Evolutionary conservation across 92 coral and sea anemone species (phyloP).

Genomic region (Plumapathes pennacea): DNA sequence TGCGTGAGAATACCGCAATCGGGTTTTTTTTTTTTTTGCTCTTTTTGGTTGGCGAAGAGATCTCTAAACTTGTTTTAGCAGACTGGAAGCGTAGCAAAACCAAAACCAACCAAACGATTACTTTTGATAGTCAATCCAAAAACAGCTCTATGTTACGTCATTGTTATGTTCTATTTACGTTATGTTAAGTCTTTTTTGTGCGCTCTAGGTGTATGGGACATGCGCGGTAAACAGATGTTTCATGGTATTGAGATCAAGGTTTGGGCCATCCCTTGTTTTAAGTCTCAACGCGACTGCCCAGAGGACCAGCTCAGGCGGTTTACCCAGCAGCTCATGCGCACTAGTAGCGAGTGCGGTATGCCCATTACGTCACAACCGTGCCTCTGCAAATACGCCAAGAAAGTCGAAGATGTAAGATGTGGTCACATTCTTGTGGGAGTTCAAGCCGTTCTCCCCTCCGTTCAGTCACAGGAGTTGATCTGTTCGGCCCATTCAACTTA

Average conservation of each 20-base stretch:
- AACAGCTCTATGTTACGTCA: too few relatives aligned
- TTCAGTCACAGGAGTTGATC: slow-evolving; percentile 50
- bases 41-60: too few relatives aligned
- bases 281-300: slow-evolving; percentile 52
- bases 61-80: too few relatives aligned
- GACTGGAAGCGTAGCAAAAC: too few relatives aligned
- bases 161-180: too few relatives aligned
- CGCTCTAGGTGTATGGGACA: slow-evolving; percentile 81
- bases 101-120: too few relatives aligned
- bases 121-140: too few relatives aligned
- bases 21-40: too few relatives aligned
- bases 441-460: slow-evolving; percentile 36
- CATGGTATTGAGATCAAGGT: slow-evolving; percentile 86
- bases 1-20: too few relatives aligned
- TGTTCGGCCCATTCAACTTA: slow-evolving; percentile 44
- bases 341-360: slow-evolving; percentile 82
- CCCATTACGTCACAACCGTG: slow-evolving; percentile 74
- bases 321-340: slow-evolving; percentile 61
- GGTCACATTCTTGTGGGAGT: too few relatives aligned
- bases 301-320: slow-evolving; percentile 66
- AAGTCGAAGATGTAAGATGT: slow-evolving; percentile 69
- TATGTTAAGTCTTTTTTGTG: too few relatives aligned
- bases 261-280: slow-evolving; percentile 94
- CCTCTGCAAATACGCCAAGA: slow-evolving; percentile 82
- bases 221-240: slow-evolving; percentile 89